These are phyloP conservation scores for Nansenia antarctica DNA, from an alignment of 2,113 vertebrate genomes.

Conservation along the genomic window DNA sequence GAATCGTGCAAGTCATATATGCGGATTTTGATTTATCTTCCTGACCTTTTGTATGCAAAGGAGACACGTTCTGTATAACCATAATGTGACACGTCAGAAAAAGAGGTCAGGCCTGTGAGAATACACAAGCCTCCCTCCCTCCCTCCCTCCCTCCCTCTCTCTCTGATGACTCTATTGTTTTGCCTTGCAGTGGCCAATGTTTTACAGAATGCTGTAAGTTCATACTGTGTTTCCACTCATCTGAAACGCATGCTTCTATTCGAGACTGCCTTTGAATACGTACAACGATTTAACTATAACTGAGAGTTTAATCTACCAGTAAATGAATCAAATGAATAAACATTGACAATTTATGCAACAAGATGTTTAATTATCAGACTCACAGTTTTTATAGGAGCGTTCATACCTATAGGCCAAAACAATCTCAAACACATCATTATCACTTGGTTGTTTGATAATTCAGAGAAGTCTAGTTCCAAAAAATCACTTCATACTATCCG, in stretches of 20 bases:
- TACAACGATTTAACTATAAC: too few species aligned
- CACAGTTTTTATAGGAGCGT: too few species aligned
- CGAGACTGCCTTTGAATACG: not conserved
- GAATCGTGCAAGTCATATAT: constrained; percentile 67
- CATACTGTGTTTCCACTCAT: constrained; percentile 12
- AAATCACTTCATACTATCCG: constrained; percentile 9
- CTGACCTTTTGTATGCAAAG: constrained; percentile 82
- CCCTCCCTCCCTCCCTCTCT: constrained; percentile 2
- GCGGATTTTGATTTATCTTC: constrained; percentile 76
- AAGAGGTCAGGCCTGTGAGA: constrained; percentile 72
- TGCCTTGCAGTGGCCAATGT: constrained; percentile 39
- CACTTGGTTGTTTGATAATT: too few species aligned
- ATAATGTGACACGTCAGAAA: constrained; percentile 74
- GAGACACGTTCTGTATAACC: constrained; percentile 64
- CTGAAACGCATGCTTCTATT: constrained; percentile 12
- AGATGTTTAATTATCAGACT: too few species aligned
- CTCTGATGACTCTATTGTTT: constrained; percentile 64
- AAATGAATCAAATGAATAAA: too few species aligned
- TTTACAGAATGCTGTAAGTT: constrained; percentile 53
- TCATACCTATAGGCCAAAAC: too few species aligned
- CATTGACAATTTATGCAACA: too few species aligned
- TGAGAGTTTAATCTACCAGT: too few species aligned
- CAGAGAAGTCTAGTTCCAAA: too few species aligned
- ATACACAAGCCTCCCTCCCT: constrained; percentile 50
- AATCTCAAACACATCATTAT: too few species aligned